Conservation (phyloP, 2,113 vertebrate species). For the Cisticola juncidis region DNA sequence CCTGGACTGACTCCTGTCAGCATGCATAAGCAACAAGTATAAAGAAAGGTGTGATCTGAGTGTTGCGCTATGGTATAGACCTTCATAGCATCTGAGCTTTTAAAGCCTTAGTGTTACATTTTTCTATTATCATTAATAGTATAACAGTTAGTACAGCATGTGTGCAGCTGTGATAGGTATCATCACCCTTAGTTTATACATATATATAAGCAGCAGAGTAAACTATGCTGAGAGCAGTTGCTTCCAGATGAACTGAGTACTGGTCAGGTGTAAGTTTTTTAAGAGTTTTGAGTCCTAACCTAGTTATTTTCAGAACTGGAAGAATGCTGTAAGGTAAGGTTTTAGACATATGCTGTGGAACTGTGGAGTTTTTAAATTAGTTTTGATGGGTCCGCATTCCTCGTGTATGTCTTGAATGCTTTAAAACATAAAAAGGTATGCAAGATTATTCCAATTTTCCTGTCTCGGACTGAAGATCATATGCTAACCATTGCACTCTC, state of each 20-base stretch:
- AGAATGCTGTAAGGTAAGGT: neutral
- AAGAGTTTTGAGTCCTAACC: neutral
- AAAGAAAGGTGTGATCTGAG: neutral
- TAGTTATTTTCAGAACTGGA: neutral
- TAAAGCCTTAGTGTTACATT: neutral
- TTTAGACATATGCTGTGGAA: neutral
- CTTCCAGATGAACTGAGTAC: neutral
- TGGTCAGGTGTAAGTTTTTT: neutral
- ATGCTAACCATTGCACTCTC: neutral
- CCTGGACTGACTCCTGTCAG: constrained; percentile 1
- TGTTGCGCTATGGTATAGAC: neutral
- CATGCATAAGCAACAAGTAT: neutral
- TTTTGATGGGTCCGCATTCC: neutral
- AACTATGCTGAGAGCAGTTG: neutral
- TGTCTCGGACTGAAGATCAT: neutral
- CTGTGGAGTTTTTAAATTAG: neutral
- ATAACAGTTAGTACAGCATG: neutral
- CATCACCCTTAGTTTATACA: neutral
- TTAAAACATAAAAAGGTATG: neutral
- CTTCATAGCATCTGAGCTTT: neutral
- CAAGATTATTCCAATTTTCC: neutral
- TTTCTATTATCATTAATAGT: neutral
- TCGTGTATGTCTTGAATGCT: neutral
- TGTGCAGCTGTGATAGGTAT: neutral
- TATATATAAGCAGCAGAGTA: neutral